Evolutionary conservation across 2,113 vertebrate genomes (phyloP), one percentile per base, ranked within the genome.

Genomic region (Chauna torquata): DNA sequence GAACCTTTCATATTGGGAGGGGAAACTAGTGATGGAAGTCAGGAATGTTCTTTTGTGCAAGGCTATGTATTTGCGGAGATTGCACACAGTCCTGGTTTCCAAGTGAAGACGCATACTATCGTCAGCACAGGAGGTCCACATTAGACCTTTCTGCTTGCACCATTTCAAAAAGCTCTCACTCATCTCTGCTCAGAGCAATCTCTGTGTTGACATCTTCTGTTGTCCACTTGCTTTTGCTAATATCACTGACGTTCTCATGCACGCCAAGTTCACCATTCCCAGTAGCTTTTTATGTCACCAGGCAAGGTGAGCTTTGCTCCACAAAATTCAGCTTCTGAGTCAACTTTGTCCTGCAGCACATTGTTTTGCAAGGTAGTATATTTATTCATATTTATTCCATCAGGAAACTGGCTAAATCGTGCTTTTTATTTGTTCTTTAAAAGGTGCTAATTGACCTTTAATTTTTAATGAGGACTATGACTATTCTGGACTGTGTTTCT

Each of bases 201-300:
- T 82, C 36, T 44, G 32, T 0, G 0, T 52, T 75, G 4, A 1
- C 40, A 12, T 62, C 30, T 62, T 87, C 84, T 49, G 19, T 38
- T 66, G 20, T 58, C 36, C 42, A 7, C 16, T 61, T 36, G 18
- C 45, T 82, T 70, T 66, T 70, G 27, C 40, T 58, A 28, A 71
- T 57, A 54, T 8, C 36, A 36, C 25, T 0, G 1, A 28, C 44
- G 32, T 0, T 2, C 3, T 50, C 17, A 20, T 6, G 12, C 52
- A 42, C 23, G 3, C 4, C 12, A 50, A 65, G 15, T 69, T 57
- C 22, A 28, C 47, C 34, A 7, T 58, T 34, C 23, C 25, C 9
- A 8, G 32, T 44, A 54, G n/a, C 59, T 34, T 8, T 47, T 30
- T 18, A 22, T 38, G n/a, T 45, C 65, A 49, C 4, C 4, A 44